phyloP scores from a whole-genome alignment of 2,113 vertebrate species.

The Microcebus lehilahytsara region DNA sequence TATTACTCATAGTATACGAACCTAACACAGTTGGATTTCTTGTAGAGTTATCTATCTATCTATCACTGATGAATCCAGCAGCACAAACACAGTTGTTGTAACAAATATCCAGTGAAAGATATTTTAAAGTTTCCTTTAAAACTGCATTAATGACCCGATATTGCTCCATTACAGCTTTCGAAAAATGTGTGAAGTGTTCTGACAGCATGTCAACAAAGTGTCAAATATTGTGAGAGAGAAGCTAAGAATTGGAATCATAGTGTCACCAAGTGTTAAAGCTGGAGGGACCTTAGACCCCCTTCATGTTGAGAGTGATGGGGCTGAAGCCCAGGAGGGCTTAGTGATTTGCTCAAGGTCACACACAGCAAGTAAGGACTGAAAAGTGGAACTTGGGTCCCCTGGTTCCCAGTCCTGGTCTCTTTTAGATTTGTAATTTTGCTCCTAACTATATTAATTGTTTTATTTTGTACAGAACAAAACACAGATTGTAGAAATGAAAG shows the following conservation, averaged over 20 bases:
- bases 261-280: conserved; percentile 68
- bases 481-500: background rate
- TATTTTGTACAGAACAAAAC: conserved; percentile 37
- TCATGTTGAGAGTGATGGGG: conserved; percentile 54
- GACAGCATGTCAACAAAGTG: conserved; percentile 67
- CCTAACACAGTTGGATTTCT: background rate
- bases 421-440: conserved; percentile 29
- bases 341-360: conserved; percentile 72
- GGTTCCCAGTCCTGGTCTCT: background rate
- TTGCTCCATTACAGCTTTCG: conserved; percentile 43
- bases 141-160: conserved; percentile 45
- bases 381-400: conserved; percentile 3
- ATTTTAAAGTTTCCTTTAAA: conserved; percentile 28
- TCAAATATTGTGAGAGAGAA: conserved; percentile 55
- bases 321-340: conserved; percentile 41
- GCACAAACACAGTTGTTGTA: background rate
- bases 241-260: conserved; percentile 61
- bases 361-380: background rate
- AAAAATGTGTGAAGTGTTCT: conserved; percentile 65
- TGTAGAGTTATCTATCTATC: background rate
- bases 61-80: background rate
- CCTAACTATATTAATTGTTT: conserved; percentile 41
- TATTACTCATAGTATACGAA: background rate
- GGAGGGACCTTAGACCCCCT: conserved; percentile 55
- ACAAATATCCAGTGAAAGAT: background rate